phyloP scores from a whole-genome alignment of 2,797 vertebrate genomes.

The Chaetophractus vellerosus region DNA sequence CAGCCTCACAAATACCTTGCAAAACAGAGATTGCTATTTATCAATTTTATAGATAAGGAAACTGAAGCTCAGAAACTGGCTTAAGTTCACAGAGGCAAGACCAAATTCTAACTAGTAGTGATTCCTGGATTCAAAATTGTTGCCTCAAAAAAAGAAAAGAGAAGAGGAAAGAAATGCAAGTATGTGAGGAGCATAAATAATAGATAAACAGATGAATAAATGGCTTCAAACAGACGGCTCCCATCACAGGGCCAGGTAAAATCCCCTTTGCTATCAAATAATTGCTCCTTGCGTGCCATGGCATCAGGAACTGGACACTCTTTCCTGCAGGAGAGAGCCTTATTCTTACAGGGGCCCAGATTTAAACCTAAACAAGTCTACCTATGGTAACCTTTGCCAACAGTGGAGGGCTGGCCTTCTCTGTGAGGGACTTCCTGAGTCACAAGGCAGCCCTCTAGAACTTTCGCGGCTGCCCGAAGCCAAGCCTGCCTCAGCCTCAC shows the following conservation, averaged over 20 bases:
- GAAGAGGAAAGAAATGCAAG: neutral
- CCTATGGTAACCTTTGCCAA: neutral
- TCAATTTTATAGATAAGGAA: neutral
- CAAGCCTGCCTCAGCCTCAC: fast-evolving
- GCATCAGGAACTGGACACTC: neutral
- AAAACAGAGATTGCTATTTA: neutral
- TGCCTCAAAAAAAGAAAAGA: neutral
- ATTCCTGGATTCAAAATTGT: neutral
- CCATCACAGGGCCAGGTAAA: neutral
- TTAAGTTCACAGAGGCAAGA: neutral
- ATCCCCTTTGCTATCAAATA: neutral
- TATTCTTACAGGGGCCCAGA: conserved; percentile 27
- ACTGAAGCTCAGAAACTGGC: neutral
- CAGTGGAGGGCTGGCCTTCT: neutral
- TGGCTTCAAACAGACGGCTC: neutral
- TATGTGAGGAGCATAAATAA: neutral
- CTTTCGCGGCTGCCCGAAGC: neutral
- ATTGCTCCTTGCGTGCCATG: neutral
- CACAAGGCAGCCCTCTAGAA: neutral
- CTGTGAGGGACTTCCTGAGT: neutral
- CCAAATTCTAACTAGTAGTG: neutral
- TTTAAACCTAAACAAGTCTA: conserved; percentile 50
- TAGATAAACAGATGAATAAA: neutral
- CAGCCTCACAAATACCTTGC: conserved; percentile 15
- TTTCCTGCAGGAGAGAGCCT: neutral